Evolutionary conservation across 2,888 invertebrate species (phyloP).

Genomic region (Sericinus montela): DNA sequence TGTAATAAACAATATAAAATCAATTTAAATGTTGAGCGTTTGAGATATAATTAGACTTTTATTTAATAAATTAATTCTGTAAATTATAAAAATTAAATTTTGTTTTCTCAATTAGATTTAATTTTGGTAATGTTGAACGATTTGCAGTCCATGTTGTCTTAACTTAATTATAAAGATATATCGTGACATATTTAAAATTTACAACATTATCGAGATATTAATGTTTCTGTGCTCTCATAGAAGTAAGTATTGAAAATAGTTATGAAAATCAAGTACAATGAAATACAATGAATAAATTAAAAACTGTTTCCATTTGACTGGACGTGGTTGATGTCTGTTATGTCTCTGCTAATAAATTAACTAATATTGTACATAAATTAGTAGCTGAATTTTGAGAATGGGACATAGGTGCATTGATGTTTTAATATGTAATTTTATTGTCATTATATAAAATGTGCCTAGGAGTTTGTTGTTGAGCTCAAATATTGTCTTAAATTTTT

Average conservation of each 20-base stretch:
- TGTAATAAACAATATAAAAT: background rate
- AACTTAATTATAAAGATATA: constrained; percentile 16
- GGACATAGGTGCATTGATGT: constrained; percentile 48
- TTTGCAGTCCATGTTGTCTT: constrained; percentile 21
- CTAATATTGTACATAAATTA: constrained; percentile 54
- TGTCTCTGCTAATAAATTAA: background rate
- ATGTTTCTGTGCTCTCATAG: too few relatives aligned
- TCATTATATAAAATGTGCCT: constrained; percentile 67
- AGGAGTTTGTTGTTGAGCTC: constrained; percentile 54
- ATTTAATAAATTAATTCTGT: constrained; percentile 51
- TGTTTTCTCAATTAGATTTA: constrained; percentile 12
- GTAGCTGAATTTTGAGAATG: constrained; percentile 37
- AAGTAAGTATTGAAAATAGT: background rate
- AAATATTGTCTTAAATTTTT: constrained; percentile 48
- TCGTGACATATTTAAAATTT: background rate
- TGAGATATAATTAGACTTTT: constrained; percentile 29
- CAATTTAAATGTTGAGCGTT: constrained; percentile 16
- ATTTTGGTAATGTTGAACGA: constrained; percentile 9
- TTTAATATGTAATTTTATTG: constrained; percentile 31
- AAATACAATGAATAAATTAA: constrained; percentile 16
- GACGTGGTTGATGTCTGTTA: constrained; percentile 23
- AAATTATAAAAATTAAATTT: constrained; percentile 20
- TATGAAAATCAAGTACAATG: constrained; percentile 11
- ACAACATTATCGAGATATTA: background rate
- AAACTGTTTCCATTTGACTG: constrained; percentile 13